Conservation (phyloP, 1,140 invertebrate species). For the Lutraria rhynchaena region DNA sequence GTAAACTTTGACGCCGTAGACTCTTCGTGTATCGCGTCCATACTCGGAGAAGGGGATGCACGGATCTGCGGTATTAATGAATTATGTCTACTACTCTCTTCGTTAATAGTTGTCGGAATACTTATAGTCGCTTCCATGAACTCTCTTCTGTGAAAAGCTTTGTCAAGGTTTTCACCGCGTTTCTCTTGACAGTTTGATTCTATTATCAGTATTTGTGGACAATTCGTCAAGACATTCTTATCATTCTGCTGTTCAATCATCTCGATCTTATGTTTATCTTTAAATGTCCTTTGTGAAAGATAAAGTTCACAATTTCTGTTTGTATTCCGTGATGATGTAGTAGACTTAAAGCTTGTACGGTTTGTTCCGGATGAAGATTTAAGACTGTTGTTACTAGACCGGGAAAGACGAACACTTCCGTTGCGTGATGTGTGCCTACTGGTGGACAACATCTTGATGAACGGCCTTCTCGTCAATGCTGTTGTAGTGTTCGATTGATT, state of each 20-base stretch:
- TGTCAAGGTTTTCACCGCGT: slow-evolving; percentile 1
- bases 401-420: slow-evolving; percentile 64
- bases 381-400: slow-evolving; percentile 65
- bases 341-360: slow-evolving; percentile 41
- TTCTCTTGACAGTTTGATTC: slow-evolving; percentile 25
- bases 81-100: slow-evolving; percentile 66
- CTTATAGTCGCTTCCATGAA: slow-evolving; percentile 68
- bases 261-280: slow-evolving; percentile 30
- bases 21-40: slow-evolving; percentile 46
- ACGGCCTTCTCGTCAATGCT: slow-evolving; percentile 40
- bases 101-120: slow-evolving; percentile 75
- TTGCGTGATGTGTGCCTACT: slow-evolving; percentile 51
- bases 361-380: slow-evolving; percentile 60
- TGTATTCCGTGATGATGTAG: slow-evolving; percentile 16
- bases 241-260: not conserved
- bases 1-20: not conserved
- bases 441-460: slow-evolving; percentile 46
- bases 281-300: slow-evolving; percentile 17
- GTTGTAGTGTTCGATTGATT: slow-evolving; percentile 50
- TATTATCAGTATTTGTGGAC: slow-evolving; percentile 51
- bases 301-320: slow-evolving; percentile 36
- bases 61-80: slow-evolving; percentile 16
- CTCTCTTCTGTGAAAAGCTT: slow-evolving; percentile 59
- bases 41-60: slow-evolving; percentile 22
- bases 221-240: not conserved